Evolutionary conservation across 2,888 invertebrate species (phyloP).

Genomic region (Heliconius ethilla): DNA sequence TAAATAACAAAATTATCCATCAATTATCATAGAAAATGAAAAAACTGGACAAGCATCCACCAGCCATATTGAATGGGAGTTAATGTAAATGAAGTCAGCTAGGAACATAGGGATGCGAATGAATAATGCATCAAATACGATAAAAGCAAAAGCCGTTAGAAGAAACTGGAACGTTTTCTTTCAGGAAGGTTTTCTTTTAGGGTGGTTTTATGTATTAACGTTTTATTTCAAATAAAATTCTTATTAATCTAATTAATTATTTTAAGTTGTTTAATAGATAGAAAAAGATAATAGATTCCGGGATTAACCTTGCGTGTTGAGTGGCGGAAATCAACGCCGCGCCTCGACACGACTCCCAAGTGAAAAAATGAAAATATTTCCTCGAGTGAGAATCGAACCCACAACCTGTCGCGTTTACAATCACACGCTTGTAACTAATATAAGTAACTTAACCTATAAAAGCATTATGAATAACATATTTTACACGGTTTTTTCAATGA

Average conservation of each 20-base stretch:
- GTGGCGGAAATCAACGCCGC: no score
- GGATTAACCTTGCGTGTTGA: no score
- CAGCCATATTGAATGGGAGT: background rate
- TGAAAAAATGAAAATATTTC: no score
- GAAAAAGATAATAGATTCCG: background rate
- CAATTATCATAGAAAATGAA: background rate
- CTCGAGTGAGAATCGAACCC: no score
- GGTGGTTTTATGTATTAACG: background rate
- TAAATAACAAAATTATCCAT: background rate
- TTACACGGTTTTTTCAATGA: background rate
- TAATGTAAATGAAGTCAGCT: background rate
- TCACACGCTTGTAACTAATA: no score
- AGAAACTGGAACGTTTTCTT: background rate
- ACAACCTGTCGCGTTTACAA: no score
- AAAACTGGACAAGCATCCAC: no score
- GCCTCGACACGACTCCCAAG: no score
- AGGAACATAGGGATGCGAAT: slow-evolving; percentile 45
- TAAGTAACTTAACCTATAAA: no score
- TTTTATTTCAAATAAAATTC: background rate
- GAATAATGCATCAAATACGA: slow-evolving; percentile 73
- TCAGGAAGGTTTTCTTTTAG: background rate
- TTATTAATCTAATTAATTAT: background rate
- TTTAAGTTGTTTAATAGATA: background rate
- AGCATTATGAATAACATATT: no score
- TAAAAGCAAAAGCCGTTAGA: slow-evolving; percentile 48